Conservation (phyloP, 2,113 vertebrate genomes). For the Microtus richardsoni region DNA sequence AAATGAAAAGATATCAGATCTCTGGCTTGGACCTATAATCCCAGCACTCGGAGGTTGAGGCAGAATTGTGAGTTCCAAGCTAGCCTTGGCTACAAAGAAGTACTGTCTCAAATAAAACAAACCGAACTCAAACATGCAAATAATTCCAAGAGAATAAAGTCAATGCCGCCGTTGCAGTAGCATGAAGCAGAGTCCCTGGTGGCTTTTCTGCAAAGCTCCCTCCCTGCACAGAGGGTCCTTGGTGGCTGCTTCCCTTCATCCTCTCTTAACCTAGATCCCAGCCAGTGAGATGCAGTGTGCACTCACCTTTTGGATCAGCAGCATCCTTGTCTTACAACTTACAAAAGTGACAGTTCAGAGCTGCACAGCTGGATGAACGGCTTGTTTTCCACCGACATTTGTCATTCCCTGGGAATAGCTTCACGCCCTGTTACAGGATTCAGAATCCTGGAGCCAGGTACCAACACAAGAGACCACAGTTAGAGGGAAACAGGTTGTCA, state of each 20-base stretch:
- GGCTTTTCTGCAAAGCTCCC: neutral
- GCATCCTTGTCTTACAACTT: neutral
- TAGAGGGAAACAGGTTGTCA: neutral
- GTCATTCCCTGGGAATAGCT: conserved; percentile 18
- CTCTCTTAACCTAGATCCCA: neutral
- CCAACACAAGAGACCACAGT: conserved; percentile 39
- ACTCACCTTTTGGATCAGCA: neutral
- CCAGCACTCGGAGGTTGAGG: neutral
- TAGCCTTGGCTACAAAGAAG: neutral
- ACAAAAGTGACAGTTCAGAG: neutral
- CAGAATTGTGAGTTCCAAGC: neutral
- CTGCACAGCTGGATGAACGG: neutral
- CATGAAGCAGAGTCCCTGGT: neutral
- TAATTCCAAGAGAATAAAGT: neutral
- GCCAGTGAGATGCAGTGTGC: neutral
- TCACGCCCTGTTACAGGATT: conserved; percentile 41
- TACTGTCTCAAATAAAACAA: neutral
- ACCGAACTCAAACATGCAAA: neutral
- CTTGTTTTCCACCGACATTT: conserved; percentile 10
- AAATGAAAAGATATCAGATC: neutral
- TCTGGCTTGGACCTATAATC: neutral
- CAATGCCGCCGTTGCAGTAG: neutral
- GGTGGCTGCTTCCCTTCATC: neutral
- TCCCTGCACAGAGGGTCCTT: neutral
- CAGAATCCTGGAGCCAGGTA: neutral